Evolutionary conservation across 2,113 vertebrate species (phyloP).

Genomic region (Sinocyclocheilus rhinocerous): DNA sequence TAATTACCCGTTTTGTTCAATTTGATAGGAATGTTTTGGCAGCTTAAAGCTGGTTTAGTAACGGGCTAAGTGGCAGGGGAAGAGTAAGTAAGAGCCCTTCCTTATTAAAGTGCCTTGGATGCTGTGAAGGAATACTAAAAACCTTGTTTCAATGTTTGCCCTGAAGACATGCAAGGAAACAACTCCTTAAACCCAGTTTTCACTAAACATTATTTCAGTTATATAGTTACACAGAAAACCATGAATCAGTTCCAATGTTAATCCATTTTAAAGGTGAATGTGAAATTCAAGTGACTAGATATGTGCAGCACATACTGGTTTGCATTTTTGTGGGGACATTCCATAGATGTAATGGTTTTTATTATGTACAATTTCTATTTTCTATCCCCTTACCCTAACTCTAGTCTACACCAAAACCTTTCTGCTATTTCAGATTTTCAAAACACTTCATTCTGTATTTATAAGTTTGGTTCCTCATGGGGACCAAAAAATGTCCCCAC

Average conservation of each 20-base stretch:
- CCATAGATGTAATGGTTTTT: too few relatives aligned
- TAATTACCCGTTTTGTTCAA: conserved; percentile 50
- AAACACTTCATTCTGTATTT: too few relatives aligned
- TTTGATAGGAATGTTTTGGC: conserved; percentile 41
- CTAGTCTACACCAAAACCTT: too few relatives aligned
- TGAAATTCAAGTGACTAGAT: neutral
- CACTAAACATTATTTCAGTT: neutral
- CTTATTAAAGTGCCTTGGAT: neutral
- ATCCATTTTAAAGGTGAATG: too few relatives aligned
- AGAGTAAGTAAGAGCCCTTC: conserved; percentile 1
- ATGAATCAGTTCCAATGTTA: neutral
- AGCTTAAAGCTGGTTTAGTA: conserved; percentile 29
- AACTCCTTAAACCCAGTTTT: neutral
- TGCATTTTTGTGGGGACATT: too few relatives aligned
- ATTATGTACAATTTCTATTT: too few relatives aligned
- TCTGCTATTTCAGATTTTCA: too few relatives aligned
- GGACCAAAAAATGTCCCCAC: too few relatives aligned
- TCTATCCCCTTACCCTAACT: too few relatives aligned
- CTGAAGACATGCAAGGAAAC: neutral
- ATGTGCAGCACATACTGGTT: neutral
- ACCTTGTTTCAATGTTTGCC: neutral
- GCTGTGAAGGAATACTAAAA: neutral
- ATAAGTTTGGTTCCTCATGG: too few relatives aligned
- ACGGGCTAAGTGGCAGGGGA: neutral
- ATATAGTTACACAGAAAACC: neutral